These are phyloP conservation scores for Aporophyla lueneburgensis DNA, from an alignment of 2,888 invertebrate genomes.

Conservation along the genomic window DNA sequence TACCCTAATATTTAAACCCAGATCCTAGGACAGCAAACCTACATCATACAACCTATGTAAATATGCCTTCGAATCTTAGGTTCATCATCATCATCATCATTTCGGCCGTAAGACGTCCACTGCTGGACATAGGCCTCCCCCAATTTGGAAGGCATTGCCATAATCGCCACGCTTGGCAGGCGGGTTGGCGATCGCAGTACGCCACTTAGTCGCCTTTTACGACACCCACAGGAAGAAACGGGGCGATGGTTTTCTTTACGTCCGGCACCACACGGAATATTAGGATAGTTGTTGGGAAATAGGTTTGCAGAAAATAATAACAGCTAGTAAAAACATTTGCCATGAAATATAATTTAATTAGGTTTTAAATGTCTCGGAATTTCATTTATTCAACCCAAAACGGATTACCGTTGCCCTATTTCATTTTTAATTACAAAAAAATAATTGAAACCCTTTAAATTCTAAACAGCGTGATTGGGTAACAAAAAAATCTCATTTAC, in stretches of 20 bases:
- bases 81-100: background rate
- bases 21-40: background rate
- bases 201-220: no score
- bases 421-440: background rate
- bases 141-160: no score
- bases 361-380: background rate
- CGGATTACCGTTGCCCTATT: background rate
- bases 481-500: constrained; percentile 10
- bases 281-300: background rate
- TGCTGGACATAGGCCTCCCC: no score
- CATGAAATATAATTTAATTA: constrained; percentile 1
- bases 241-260: no score
- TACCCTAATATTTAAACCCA: background rate
- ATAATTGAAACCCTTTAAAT: background rate
- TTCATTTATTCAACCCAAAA: background rate
- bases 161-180: no score
- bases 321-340: background rate
- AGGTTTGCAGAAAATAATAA: background rate
- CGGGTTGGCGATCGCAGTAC: no score
- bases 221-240: no score
- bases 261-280: no score
- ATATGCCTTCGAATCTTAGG: constrained; percentile 19
- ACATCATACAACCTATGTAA: constrained; percentile 2
- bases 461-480: background rate
- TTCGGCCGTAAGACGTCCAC: background rate